These are phyloP conservation scores for Chamaetylas fuelleborni DNA, from an alignment of 2,113 vertebrate genomes.

Conservation along the genomic window DNA sequence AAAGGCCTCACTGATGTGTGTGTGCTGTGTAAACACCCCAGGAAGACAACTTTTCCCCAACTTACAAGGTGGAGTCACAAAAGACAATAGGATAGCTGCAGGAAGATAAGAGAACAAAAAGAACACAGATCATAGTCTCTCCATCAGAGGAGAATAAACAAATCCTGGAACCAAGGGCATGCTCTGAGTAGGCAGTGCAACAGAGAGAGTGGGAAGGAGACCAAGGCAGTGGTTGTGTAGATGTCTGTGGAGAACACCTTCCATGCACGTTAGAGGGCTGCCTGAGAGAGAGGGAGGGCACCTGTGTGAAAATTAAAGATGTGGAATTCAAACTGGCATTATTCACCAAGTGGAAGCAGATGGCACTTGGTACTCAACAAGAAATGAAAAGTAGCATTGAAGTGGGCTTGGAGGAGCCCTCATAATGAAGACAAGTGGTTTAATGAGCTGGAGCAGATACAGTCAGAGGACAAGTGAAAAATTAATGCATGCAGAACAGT, in stretches of 20 bases:
- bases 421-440: conserved; percentile 39
- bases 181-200: neutral
- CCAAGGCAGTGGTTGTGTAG: neutral
- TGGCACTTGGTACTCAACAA: conserved; percentile 30
- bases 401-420: conserved; percentile 20
- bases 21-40: neutral
- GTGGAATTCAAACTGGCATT: conserved; percentile 1
- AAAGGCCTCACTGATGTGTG: neutral
- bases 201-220: neutral
- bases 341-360: conserved; percentile 38
- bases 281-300: neutral
- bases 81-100: neutral
- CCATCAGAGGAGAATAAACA: neutral
- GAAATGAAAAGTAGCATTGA: conserved; percentile 18
- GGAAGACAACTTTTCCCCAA: conserved; percentile 1
- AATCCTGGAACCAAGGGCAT: neutral
- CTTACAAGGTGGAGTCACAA: neutral
- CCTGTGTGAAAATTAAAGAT: neutral
- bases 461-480: conserved; percentile 33
- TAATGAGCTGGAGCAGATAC: conserved; percentile 23
- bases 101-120: neutral
- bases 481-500: neutral
- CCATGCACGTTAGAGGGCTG: neutral
- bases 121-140: neutral
- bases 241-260: neutral